Base-by-base conservation (phyloP, 2,797 vertebrate genomes). In the Neostethus bicornis region DNA sequence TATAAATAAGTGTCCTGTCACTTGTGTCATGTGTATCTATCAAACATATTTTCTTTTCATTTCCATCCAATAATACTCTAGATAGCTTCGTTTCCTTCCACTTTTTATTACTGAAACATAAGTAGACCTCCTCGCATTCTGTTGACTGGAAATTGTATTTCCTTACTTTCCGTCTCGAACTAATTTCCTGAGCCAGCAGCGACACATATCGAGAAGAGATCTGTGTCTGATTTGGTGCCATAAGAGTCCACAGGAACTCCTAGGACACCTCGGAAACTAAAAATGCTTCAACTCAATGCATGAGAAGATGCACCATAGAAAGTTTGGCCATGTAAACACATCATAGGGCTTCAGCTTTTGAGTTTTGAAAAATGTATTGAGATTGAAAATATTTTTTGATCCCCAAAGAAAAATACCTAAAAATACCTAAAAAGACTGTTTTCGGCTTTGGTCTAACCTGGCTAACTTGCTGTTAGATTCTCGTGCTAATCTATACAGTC, bases 61-160 rank as follows among this genome's bases (percentile, higher is more conserved):
- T 64, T 57, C 8, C 4, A 45, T 46, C 20, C 34, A 19, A 31
- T 42, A 57, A 2, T 60, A 8, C 7, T 44, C 28, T 12, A 23
- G 7, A 20, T 44, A 34, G 50, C 31, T 26, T 23, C 29, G 19
- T 54, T 67, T 24, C 46, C 37, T 63, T 51, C 16, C 53, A 41
- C 21, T 52, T 65, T 72, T 73, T 63, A 66, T 14, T 11, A 49
- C 5, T 34, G 70, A 73, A 82, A 84, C 73, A 47, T 48, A 45
- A 78, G 52, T 61, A 32, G 49, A 55, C 60, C 44, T 66, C 76
- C 42, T 51, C 49, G 62, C 3, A 13, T 73, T 66, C 24, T 49
- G 23, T 61, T 2, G 39, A 19, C 63, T 77, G 69, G 61, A 80
- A 78, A 80, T 73, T 7, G 5, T 53, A 73, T 86, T 80, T 81